Evolutionary conservation across 2,113 vertebrate genomes (phyloP).

Genomic region (Centropus unirufus): DNA sequence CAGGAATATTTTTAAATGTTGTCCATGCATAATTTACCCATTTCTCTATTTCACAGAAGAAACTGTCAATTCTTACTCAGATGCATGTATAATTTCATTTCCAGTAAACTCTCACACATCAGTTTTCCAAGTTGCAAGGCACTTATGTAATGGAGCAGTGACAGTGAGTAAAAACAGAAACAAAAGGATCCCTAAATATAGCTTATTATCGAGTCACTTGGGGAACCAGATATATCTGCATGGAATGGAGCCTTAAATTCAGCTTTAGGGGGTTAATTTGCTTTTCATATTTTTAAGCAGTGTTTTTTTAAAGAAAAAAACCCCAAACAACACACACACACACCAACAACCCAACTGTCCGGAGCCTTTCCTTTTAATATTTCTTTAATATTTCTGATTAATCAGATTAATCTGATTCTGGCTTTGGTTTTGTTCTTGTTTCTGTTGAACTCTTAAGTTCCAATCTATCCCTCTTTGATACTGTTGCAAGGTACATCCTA

Average conservation of each 20-base stretch:
- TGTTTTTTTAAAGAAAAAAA: background rate
- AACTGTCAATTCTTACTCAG: background rate
- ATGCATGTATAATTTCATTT: background rate
- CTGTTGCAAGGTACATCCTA: accelerated
- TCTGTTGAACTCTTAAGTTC: background rate
- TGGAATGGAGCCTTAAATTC: background rate
- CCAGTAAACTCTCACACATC: background rate
- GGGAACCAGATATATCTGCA: background rate
- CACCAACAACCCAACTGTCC: background rate
- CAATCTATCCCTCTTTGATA: accelerated
- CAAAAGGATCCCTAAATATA: constrained; percentile 40
- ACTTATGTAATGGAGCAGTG: background rate
- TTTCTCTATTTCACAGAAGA: background rate
- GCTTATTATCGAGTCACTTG: background rate
- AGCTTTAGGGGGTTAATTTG: background rate
- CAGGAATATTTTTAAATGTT: background rate
- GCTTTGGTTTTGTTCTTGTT: background rate
- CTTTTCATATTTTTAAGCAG: background rate
- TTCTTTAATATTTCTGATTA: background rate
- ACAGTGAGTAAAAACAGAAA: constrained; percentile 27
- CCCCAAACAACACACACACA: too few species aligned
- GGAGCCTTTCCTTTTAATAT: background rate
- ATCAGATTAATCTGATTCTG: background rate
- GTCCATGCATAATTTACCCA: background rate
- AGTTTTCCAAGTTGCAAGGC: background rate